Evolutionary conservation across 2,113 vertebrate species (phyloP).

Genomic region (Planiliza haematocheilus): DNA sequence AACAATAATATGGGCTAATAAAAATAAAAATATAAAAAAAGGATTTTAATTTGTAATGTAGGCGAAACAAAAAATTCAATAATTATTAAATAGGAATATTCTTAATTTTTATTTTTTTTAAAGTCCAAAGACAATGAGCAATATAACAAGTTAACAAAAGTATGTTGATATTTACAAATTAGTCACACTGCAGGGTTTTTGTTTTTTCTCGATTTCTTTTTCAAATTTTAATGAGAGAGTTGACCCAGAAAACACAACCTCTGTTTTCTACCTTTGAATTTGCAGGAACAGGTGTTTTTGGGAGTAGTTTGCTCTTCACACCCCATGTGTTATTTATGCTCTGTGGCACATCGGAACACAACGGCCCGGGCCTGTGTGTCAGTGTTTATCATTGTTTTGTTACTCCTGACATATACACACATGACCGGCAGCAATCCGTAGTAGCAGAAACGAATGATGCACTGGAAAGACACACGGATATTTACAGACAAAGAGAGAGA

Average conservation of each 20-base stretch:
- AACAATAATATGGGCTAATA: too few species aligned
- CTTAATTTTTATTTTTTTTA: too few species aligned
- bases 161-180: too few species aligned
- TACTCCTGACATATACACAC: constrained; percentile 46
- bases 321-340: constrained; percentile 65
- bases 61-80: too few species aligned
- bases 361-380: constrained; percentile 57
- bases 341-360: constrained; percentile 52
- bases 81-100: too few species aligned
- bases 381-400: constrained; percentile 65
- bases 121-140: too few species aligned
- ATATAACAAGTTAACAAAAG: too few species aligned
- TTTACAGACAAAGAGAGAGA: constrained; percentile 7
- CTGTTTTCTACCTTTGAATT: constrained; percentile 3
- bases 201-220: too few species aligned
- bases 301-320: constrained; percentile 11
- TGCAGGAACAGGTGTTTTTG: constrained; percentile 22
- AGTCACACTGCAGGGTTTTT: too few species aligned
- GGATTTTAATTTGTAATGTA: too few species aligned
- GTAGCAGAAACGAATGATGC: constrained; percentile 41
- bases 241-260: constrained; percentile 22
- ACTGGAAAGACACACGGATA: constrained; percentile 31
- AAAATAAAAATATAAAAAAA: too few species aligned
- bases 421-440: constrained; percentile 54
- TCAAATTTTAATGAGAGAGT: not conserved